These are phyloP conservation scores for Macropus fuliginosus DNA, from an alignment of 2,797 vertebrate species.

Conservation along the genomic window DNA sequence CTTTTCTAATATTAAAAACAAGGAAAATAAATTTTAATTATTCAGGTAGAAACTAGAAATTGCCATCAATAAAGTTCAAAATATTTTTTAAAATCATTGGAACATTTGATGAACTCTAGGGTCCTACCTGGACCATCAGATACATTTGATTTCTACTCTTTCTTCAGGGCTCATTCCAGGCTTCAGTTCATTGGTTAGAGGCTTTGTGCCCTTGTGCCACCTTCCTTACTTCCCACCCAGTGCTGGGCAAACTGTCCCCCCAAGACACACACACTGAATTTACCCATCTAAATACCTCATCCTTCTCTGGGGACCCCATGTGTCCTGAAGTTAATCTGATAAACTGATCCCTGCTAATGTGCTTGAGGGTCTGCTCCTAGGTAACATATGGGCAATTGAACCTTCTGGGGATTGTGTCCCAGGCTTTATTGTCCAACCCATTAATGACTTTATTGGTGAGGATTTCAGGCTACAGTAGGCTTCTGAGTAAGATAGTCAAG, in stretches of 20 bases:
- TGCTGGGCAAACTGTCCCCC: background rate
- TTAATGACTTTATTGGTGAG: background rate
- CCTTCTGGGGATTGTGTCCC: background rate
- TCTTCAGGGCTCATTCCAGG: background rate
- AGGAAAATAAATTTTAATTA: background rate
- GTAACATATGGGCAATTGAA: slow-evolving; percentile 23
- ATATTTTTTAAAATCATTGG: background rate
- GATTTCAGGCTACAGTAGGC: background rate
- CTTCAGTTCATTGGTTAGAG: background rate
- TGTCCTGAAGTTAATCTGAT: slow-evolving; percentile 20
- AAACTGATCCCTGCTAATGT: slow-evolving; percentile 36
- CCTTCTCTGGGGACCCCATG: background rate
- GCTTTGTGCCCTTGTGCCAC: background rate
- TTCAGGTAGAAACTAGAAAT: background rate
- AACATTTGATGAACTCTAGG: background rate
- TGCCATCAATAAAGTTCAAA: background rate
- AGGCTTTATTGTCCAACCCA: slow-evolving; percentile 29
- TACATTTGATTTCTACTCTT: background rate
- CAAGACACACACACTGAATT: background rate
- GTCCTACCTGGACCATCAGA: background rate
- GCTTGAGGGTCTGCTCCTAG: slow-evolving; percentile 38
- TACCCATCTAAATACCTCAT: background rate
- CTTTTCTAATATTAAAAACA: background rate
- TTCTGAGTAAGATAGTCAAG: background rate
- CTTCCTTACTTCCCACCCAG: background rate